Base-by-base conservation (phyloP, 1,140 invertebrate genomes). In the Gonioctena quinquepunctata region DNA sequence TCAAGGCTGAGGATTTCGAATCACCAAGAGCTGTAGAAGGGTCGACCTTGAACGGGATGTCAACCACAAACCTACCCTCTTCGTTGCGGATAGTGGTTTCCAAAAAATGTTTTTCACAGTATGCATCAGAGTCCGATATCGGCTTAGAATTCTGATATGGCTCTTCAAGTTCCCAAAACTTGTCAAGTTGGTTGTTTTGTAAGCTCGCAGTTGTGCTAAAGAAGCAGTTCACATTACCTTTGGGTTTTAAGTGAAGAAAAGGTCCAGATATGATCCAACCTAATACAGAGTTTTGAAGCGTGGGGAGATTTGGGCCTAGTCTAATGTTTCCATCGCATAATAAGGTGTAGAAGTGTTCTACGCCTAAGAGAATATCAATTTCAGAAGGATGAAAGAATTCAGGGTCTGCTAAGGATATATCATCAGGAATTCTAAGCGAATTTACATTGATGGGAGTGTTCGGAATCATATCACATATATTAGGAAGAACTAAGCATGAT, bases 131-230 rank as follows among this genome's bases (percentile, higher is more conserved):
- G 13, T 66, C n/a, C n/a, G n/a, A n/a, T n/a, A n/a, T n/a, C n/a
- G n/a, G 66, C 27, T 54, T 62, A 70, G 66, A 52, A 5, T 25
- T 56, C n/a, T 65, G 52, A 48, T 33, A 60, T 59, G 18, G 52
- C 52, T 81, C 76, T 52, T 82, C 79, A 33, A 76, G 23, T 70
- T 81, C 74, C 76, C 76, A 81, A 73, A 82, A n/a, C n/a, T n/a
- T n/a, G 49, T 56, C 23, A n/a, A n/a, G n/a, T 19, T 69, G 18
- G 60, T 68, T 68, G 22, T 70, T 13, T 65, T 73, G 57, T 42
- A 70, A n/a, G 13, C 18, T 69, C n/a, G 11, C 2, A 74, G 2
- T 23, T 57, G 13, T 64, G 23, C 4, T 18, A n/a, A 19, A 27
- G 18, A 26, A 11, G 25, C 52, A 65, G 13, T 2, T 21, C 22